A percentile compares a stretch with the other conserved stretches of the same genome.
Conservation (phyloP, 2,113 vertebrate genomes). For the Rhipidura dahli region DNA sequence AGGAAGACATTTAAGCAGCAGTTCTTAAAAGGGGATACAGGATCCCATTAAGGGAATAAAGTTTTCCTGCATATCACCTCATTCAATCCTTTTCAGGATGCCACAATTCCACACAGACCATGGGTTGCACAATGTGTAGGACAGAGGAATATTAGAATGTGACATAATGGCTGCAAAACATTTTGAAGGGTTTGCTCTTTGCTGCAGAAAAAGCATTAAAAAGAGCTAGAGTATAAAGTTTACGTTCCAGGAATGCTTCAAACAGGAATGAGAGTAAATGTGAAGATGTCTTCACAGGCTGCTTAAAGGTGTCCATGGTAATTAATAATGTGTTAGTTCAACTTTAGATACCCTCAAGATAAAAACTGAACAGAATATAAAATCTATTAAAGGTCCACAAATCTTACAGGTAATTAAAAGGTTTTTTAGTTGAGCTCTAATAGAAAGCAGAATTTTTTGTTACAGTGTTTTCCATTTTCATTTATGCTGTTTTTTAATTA, state of each 20-base stretch:
- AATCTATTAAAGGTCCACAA: not conserved
- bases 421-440: not conserved
- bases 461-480: not conserved
- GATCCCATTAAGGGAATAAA: not conserved
- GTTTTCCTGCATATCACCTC: not conserved
- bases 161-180: not conserved
- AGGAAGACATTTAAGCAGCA: not conserved
- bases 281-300: not conserved
- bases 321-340: not conserved
- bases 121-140: fast-evolving
- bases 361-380: not conserved
- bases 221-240: not conserved
- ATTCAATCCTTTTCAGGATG: not conserved
- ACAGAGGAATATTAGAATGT: not conserved
- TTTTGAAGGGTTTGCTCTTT: not conserved
- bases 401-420: not conserved
- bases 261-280: not conserved
- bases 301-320: not conserved
- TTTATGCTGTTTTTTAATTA: not conserved
- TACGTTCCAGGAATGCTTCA: not conserved
- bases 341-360: not conserved
- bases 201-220: not conserved
- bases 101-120: not conserved
- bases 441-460: not conserved
- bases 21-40: not conserved